Conservation (phyloP, 2,797 vertebrate genomes). For the Cossypha niveicapilla region DNA sequence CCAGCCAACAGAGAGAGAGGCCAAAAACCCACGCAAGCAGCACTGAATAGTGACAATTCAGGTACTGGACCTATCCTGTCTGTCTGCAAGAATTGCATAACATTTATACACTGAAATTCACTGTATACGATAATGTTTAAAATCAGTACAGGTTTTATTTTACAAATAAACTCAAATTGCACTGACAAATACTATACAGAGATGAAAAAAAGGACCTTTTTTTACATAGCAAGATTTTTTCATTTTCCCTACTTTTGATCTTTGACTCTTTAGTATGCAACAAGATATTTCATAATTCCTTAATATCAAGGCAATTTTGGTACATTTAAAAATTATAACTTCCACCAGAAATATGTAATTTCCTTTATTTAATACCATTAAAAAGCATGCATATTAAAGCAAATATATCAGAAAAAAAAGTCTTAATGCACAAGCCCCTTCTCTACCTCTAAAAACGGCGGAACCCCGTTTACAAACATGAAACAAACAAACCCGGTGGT, state of each 20-base stretch:
- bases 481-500: not conserved
- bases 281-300: not conserved
- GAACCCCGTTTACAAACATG: not conserved
- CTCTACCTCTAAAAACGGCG: not conserved
- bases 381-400: slow-evolving; percentile 1
- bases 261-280: not conserved
- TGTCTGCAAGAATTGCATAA: not conserved
- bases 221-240: not conserved
- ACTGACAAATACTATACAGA: not conserved
- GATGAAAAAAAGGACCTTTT: not conserved
- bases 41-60: not conserved
- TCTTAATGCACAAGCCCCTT: not conserved
- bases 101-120: not conserved
- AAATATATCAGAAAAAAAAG: not conserved
- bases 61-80: not conserved
- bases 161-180: not conserved
- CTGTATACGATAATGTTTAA: not conserved
- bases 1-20: not conserved
- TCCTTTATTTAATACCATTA: slow-evolving; percentile 14
- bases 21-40: not conserved
- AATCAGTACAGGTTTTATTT: slow-evolving; percentile 3
- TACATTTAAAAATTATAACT: not conserved
- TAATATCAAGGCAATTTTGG: not conserved
- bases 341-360: not conserved
- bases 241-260: not conserved